Evolutionary conservation across 92 coral and sea anemone genomes (phyloP), one percentile per base, ranked within the genome.

Genomic region (Epizoanthus illoricatus): DNA sequence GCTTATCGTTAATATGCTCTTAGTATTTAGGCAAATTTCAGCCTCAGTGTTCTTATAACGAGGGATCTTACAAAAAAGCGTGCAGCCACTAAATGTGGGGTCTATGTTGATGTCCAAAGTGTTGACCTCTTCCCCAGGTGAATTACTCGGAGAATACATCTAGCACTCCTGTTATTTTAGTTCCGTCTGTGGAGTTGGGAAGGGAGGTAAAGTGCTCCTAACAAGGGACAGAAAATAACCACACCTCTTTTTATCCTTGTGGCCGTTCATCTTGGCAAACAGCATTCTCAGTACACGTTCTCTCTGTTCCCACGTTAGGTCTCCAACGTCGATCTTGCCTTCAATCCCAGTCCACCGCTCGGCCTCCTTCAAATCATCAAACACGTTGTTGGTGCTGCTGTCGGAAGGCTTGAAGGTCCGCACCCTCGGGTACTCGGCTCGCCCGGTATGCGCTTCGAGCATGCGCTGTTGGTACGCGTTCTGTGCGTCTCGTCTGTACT

Each of bases 221-320:
- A 65, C 42, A 23, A 16, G 2, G 40, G n/a, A 19, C 64, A 56
- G 40, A 28, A 57, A 13, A 3, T 16, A 3, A n/a, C 20, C 86
- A 52, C 68, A 97, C 99, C 93, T 91, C 78, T 80, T 85, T 71
- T 88, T 93, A 21, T 89, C 92, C 75, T 93, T 94, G 75, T 85
- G 88, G 9, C 99, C 99, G 71, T 97, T 97, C 92, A 97, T 90
- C 71, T 97, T 97, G 52, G 99, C 98, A 62, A 97, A 97, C 79
- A 97, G 76, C 85, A 93, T 70, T 67, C 99, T 93, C 56, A 97
- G 75, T 11, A 97, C 88, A 39, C 98, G 87, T 75, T 97, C 99
- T 28, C 99, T 89, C 69, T 97, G 99, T 73, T 97, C 99, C 99
- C 99, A 97, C 20, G 99, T 97, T 76, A 97, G 83, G 18, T 97